Conservation (phyloP, 2,888 invertebrate genomes). For the Hydraecia micacea region DNA sequence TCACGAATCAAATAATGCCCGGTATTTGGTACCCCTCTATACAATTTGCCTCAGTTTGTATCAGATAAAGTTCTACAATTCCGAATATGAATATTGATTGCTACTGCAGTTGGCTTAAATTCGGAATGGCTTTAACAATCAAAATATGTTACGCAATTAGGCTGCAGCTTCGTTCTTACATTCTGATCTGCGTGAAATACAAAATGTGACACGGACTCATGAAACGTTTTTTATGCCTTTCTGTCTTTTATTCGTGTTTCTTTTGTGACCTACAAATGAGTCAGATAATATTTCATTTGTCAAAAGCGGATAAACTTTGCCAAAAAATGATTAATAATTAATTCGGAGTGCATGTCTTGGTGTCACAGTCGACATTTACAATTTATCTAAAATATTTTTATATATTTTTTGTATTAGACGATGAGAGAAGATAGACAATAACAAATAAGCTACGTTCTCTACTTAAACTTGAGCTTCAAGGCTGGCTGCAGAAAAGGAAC, state of each 20-base stretch:
- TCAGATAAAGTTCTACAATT: no score
- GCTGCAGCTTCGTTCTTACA: not conserved
- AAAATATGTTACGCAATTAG: no score
- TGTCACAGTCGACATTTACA: conserved; percentile 11
- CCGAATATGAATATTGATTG: no score
- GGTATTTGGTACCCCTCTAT: no score
- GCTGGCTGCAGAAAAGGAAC: not conserved
- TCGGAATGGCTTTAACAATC: no score
- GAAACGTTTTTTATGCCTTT: conserved; percentile 11
- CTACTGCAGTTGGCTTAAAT: no score
- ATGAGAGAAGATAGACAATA: not conserved
- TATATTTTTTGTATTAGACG: not conserved
- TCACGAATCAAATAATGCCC: no score
- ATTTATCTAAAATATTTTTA: conserved; percentile 15
- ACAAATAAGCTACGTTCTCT: conserved; percentile 13
- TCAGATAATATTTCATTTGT: conserved; percentile 57
- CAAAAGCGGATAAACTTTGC: conserved; percentile 42
- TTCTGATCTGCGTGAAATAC: conserved; percentile 17
- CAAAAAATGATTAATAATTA: conserved; percentile 41
- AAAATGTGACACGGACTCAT: conserved; percentile 6
- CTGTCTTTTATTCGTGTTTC: conserved; percentile 42
- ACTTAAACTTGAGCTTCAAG: conserved; percentile 31
- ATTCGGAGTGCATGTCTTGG: conserved; percentile 17
- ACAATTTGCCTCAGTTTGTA: no score
- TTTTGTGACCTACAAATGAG: conserved; percentile 57